These are phyloP conservation scores for Melitaea cinxia DNA, from an alignment of 1,140 invertebrate species.

Conservation along the genomic window DNA sequence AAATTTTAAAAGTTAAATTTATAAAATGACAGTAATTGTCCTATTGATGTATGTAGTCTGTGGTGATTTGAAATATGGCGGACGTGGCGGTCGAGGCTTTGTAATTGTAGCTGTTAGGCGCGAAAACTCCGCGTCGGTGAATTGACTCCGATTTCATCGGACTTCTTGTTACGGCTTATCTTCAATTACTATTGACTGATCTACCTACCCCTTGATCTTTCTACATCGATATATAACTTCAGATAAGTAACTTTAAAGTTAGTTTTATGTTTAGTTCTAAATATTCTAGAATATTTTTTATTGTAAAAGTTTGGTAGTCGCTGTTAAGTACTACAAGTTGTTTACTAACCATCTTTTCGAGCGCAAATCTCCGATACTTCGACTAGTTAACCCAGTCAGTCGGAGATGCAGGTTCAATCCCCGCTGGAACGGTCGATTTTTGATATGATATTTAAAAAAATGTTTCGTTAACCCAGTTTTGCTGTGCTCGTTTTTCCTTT, in stretches of 20 bases:
- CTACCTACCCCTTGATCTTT: neutral
- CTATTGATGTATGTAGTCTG: conserved; percentile 9
- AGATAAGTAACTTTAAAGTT: neutral
- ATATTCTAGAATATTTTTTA: too few species aligned
- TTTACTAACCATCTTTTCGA: too few species aligned
- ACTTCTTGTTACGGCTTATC: conserved; percentile 15
- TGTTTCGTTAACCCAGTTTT: too few species aligned
- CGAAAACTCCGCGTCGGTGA: conserved; percentile 43
- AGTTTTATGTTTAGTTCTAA: too few species aligned
- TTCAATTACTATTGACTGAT: conserved; percentile 9
- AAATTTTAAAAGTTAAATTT: neutral
- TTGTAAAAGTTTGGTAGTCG: too few species aligned
- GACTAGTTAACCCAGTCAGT: too few species aligned
- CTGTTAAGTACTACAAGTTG: too few species aligned
- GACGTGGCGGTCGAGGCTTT: conserved; percentile 48
- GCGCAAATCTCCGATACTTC: too few species aligned
- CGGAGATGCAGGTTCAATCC: too few species aligned
- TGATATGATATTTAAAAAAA: too few species aligned
- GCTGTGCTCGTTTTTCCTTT: too few species aligned
- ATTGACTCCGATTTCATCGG: conserved; percentile 45
- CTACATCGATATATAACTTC: neutral
- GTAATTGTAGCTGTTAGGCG: conserved; percentile 50
- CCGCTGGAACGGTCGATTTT: too few species aligned
- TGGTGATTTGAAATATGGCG: conserved; percentile 46
- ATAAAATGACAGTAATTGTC: neutral